Evolutionary conservation across 2,888 invertebrate species (phyloP), one percentile per base, ranked within the genome.

Genomic region (Melikaiella ostensackeni): DNA sequence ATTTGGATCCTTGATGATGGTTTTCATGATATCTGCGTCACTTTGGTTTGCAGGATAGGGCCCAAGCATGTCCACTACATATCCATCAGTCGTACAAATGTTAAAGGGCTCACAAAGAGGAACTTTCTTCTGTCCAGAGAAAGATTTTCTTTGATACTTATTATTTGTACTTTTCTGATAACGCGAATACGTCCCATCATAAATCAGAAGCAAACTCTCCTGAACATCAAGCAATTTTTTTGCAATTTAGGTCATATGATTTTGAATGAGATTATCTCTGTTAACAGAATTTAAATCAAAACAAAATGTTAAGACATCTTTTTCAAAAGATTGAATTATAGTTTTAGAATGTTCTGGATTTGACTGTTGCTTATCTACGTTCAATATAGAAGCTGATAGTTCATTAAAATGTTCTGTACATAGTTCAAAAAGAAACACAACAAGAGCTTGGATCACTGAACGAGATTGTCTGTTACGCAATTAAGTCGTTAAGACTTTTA

Each of bases 221-320:
- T n/a, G n/a, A n/a, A 42, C 64, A 27, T 64, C 50, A 30, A 50
- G 75, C 33, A 80, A 50, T 63, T 74, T 62, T 78, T 63, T 75
- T 6, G 75, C 59, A 35, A 74, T 75, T 13, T 70, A 27, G 16
- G 78, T 76, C 21, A 78, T 77, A 27, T 78, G 78, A 62, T 78
- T 80, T 35, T 38, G n/a, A 19, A 77, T 76, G 8, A 84, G 81
- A 76, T 80, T 74, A 19, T 84, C 66, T 57, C 85, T 75, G 2
- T 66, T 75, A 70, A 74, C 16, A 73, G 81, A 24, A 24, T 19
- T 16, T 63, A 82, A 64, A 59, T 81, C 82, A 70, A 85, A 85
- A 24, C 70, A 24, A 11, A 11, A 55, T 21, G 84, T 75, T 59
- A 86, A 63, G 33, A 85, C 74, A 78, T 85, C 81, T 66, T 82